Evolutionary conservation across 2,888 invertebrate genomes (phyloP).

Genomic region (Drosophila colorata): DNA sequence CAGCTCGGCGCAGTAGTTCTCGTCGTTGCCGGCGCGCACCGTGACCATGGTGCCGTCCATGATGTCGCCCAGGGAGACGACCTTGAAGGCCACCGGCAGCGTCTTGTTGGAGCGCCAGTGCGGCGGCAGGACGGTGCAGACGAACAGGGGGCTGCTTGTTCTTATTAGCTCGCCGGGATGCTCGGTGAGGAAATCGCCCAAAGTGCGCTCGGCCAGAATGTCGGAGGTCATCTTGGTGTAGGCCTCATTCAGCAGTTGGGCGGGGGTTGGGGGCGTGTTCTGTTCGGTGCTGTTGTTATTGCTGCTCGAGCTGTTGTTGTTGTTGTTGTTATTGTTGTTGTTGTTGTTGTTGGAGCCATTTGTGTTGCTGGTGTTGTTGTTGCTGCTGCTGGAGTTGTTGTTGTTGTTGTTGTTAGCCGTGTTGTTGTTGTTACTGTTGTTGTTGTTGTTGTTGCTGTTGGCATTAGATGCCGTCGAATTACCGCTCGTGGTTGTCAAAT

Average conservation of each 20-base stretch:
- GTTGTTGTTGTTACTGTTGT: constrained; percentile 47
- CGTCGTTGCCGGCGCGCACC: constrained; percentile 98
- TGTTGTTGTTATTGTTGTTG: constrained; percentile 77
- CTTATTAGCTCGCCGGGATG: constrained; percentile 96
- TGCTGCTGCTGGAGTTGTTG: constrained; percentile 85
- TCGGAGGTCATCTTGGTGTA: constrained; percentile 96
- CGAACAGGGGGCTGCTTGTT: constrained; percentile 97
- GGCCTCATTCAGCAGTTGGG: constrained; percentile 90
- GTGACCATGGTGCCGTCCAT: constrained; percentile 98
- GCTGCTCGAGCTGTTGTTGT: constrained; percentile 80
- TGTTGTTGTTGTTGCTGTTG: constrained; percentile 70
- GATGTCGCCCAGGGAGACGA: constrained; percentile 96
- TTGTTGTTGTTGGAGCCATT: constrained; percentile 71
- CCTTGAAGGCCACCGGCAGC: constrained; percentile 98
- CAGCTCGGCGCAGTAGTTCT: constrained; percentile 98
- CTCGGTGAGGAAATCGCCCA: constrained; percentile 94
- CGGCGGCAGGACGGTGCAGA: constrained; percentile 96
- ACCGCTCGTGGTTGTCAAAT: constrained; percentile 77
- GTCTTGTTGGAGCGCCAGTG: constrained; percentile 99
- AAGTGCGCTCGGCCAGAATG: constrained; percentile 93
- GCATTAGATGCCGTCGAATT: constrained; percentile 75
- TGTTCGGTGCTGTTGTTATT: constrained; percentile 85
- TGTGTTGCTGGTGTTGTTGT: constrained; percentile 82
- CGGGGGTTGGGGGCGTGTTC: constrained; percentile 90
- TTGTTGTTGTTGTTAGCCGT: constrained; percentile 70